Percentiles rank a stretch among this genome's conserved stretches.
Evolutionary conservation across 2,888 invertebrate genomes (phyloP).

Genomic region (Sisyra nigra): DNA sequence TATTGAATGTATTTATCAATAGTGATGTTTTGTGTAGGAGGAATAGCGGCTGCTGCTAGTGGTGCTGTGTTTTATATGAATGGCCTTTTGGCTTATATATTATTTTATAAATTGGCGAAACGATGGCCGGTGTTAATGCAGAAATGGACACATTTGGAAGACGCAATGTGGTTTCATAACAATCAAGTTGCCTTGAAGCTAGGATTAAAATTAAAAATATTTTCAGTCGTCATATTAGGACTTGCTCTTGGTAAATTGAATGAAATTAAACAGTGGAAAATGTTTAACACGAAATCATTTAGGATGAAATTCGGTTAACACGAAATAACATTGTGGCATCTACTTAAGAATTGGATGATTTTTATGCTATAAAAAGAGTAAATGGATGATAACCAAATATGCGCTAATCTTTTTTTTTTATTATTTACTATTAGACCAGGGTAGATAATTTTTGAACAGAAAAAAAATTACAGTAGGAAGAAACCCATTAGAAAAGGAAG

Average conservation of each 20-base stretch:
- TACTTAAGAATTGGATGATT: too few species aligned
- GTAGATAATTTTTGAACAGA: too few species aligned
- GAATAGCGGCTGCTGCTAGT: neutral
- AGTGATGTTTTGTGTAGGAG: neutral
- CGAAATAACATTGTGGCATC: too few species aligned
- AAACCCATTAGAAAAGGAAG: too few species aligned
- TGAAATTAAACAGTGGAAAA: too few species aligned
- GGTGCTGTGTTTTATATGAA: slow-evolving; percentile 5
- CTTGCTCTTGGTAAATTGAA: neutral
- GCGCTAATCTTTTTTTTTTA: too few species aligned
- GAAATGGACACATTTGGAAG: slow-evolving; percentile 1
- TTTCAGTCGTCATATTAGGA: neutral
- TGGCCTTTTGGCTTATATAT: neutral
- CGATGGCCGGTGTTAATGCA: slow-evolving; percentile 3
- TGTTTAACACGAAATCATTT: too few species aligned
- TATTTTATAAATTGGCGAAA: slow-evolving; percentile 1
- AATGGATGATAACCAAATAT: too few species aligned
- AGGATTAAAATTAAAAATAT: neutral
- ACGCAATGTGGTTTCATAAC: slow-evolving; percentile 3
- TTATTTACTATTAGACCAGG: too few species aligned
- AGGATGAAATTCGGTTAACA: too few species aligned
- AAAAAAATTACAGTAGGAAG: too few species aligned
- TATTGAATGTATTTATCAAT: neutral
- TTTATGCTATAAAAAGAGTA: too few species aligned
- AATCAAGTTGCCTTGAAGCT: neutral